Percentiles rank a stretch among this genome's conserved stretches.
Evolutionary conservation across 2,797 vertebrate species (phyloP).

Genomic region (Enteromius thamalakanensis): DNA sequence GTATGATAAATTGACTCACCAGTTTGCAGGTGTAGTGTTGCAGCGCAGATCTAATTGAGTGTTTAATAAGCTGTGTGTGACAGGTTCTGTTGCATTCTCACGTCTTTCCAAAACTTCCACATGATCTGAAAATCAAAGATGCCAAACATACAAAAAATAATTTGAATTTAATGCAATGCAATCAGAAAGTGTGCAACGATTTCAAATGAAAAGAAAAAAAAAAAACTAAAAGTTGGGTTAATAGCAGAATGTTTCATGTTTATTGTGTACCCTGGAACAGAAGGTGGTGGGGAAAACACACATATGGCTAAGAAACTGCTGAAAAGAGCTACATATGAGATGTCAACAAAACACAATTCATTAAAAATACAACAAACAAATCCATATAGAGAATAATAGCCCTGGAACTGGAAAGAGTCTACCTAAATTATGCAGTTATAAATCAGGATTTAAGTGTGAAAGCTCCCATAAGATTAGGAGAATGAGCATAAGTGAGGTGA

Average conservation of each 20-base stretch:
- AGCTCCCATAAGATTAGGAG: conserved; percentile 51
- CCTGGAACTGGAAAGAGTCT: conserved; percentile 1
- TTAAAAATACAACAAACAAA: conserved; percentile 36
- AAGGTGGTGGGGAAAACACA: not conserved
- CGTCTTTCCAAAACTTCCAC: conserved; percentile 6
- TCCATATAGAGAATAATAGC: conserved; percentile 9
- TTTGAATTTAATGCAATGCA: not conserved
- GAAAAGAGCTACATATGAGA: conserved; percentile 8
- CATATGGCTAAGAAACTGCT: conserved; percentile 2
- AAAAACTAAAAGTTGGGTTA: not conserved
- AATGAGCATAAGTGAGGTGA: conserved; percentile 46
- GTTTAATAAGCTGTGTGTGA: not conserved
- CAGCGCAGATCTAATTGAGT: conserved; percentile 28
- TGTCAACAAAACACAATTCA: conserved; percentile 11
- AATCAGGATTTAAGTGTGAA: conserved; percentile 45
- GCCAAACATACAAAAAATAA: not conserved
- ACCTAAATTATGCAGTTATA: conserved; percentile 35
- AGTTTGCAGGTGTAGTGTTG: conserved; percentile 7
- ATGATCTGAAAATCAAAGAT: not conserved
- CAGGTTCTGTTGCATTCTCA: conserved; percentile 18
- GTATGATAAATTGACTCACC: conserved; percentile 22
- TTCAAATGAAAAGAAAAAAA: too few species aligned
- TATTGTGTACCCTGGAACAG: not conserved
- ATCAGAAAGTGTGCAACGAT: not conserved
- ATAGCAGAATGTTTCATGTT: not conserved